Conservation (phyloP, 2,888 invertebrate genomes). For the Xiphydria camelus region DNA sequence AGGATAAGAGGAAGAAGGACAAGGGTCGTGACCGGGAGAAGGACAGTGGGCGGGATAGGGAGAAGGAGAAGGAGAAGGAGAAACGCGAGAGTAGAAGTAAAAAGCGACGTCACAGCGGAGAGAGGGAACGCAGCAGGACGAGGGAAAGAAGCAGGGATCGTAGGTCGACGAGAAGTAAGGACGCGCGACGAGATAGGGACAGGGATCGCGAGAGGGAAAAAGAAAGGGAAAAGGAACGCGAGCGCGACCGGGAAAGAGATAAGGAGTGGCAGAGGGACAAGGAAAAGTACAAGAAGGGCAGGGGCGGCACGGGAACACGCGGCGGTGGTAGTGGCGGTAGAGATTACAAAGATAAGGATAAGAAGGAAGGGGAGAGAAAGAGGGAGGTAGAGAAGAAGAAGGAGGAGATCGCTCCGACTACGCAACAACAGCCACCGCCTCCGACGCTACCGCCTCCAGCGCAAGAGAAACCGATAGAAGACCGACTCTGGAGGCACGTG, state of each 20-base stretch:
- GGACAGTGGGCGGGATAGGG: conserved; percentile 30
- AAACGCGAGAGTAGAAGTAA: conserved; percentile 29
- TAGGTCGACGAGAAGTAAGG: conserved; percentile 23
- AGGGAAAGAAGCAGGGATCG: conserved; percentile 44
- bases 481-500: conserved; percentile 62
- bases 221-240: conserved; percentile 38
- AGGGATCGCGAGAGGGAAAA: conserved; percentile 31
- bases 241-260: conserved; percentile 35
- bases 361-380: conserved; percentile 28
- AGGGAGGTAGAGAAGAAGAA: not conserved
- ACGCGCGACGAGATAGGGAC: conserved; percentile 22
- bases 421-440: conserved; percentile 15
- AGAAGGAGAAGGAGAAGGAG: conserved; percentile 28
- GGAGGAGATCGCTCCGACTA: conserved; percentile 14
- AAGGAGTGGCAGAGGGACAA: conserved; percentile 37
- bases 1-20: conserved; percentile 43
- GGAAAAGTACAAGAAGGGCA: conserved; percentile 22
- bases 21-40: conserved; percentile 26
- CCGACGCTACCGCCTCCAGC: conserved; percentile 13
- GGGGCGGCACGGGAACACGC: conserved; percentile 27
- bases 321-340: conserved; percentile 21
- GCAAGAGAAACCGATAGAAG: conserved; percentile 57
- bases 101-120: conserved; percentile 37
- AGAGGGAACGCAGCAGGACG: conserved; percentile 35
- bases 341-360: conserved; percentile 33